Evolutionary conservation across 2,888 invertebrate species (phyloP).

Genomic region (Aquatica leii): DNA sequence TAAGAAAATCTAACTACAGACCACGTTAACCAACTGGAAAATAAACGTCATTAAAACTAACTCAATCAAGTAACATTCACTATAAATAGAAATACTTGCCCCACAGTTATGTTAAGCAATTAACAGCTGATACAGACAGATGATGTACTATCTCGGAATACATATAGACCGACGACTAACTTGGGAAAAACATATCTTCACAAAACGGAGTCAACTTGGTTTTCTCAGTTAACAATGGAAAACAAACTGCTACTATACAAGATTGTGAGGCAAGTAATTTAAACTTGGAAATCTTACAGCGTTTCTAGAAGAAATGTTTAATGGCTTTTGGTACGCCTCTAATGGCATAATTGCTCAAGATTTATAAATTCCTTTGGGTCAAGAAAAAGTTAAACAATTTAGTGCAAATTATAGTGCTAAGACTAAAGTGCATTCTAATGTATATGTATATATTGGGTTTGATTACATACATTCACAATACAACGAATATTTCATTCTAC

Average conservation of each 20-base stretch:
- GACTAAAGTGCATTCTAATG: no score
- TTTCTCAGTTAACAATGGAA: slow-evolving; percentile 8
- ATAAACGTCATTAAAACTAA: background rate
- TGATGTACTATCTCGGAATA: slow-evolving; percentile 2
- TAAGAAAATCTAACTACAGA: background rate
- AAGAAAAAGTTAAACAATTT: no score
- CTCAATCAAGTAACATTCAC: background rate
- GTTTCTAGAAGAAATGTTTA: slow-evolving; percentile 4
- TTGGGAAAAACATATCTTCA: no score
- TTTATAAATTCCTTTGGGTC: no score
- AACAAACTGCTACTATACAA: background rate
- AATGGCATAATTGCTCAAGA: slow-evolving; percentile 13
- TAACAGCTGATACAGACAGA: no score
- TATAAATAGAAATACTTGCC: no score
- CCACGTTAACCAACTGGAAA: background rate
- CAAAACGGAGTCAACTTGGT: no score
- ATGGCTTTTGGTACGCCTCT: slow-evolving; percentile 8
- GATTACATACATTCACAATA: no score
- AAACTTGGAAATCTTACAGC: slow-evolving; percentile 2
- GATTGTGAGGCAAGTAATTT: slow-evolving; percentile 2
- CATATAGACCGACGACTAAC: background rate
- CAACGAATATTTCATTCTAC: no score
- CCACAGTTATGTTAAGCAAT: no score
- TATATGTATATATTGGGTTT: no score
- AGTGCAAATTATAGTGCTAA: no score